Evolutionary conservation across 2,888 invertebrate species (phyloP).

Genomic region (Neocrepidodera transversa): DNA sequence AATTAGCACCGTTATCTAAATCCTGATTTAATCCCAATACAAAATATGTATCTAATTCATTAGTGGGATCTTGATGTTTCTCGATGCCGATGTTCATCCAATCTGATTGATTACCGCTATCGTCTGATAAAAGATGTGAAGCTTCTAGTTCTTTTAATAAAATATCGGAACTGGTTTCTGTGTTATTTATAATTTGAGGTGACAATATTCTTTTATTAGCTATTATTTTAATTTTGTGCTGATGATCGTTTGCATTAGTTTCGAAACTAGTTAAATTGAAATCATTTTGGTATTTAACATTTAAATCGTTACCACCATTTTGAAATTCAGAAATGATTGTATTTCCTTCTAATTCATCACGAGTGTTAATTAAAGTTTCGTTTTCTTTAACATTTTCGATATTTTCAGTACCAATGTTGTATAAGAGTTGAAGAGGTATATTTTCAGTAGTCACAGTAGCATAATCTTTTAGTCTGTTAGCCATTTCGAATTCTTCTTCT

Average conservation of each 20-base stretch:
- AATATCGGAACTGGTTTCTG: background rate
- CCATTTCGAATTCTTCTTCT: constrained; percentile 56
- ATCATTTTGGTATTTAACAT: constrained; percentile 1
- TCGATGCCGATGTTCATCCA: constrained; percentile 11
- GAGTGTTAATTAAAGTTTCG: constrained; percentile 55
- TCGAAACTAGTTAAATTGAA: background rate
- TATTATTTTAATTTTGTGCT: constrained; percentile 1
- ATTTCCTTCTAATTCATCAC: constrained; percentile 56
- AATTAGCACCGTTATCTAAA: background rate
- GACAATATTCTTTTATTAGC: constrained; percentile 6
- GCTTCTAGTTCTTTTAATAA: background rate
- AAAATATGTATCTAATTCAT: constrained; percentile 6
- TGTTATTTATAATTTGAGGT: background rate
- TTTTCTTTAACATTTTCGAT: constrained; percentile 56
- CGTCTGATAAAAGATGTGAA: background rate
- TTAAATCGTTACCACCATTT: constrained; percentile 45
- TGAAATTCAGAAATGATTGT: constrained; percentile 60
- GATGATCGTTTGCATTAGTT: background rate
- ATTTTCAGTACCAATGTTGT: constrained; percentile 59
- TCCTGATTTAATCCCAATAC: constrained; percentile 3
- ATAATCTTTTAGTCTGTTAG: constrained; percentile 58
- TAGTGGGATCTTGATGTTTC: constrained; percentile 1
- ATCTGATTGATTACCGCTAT: constrained; percentile 7
- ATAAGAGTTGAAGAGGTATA: constrained; percentile 57
- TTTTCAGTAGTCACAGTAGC: constrained; percentile 59